These are phyloP conservation scores for Octopus bimaculoides DNA, from an alignment of 1,140 invertebrate species.

Conservation along the genomic window DNA sequence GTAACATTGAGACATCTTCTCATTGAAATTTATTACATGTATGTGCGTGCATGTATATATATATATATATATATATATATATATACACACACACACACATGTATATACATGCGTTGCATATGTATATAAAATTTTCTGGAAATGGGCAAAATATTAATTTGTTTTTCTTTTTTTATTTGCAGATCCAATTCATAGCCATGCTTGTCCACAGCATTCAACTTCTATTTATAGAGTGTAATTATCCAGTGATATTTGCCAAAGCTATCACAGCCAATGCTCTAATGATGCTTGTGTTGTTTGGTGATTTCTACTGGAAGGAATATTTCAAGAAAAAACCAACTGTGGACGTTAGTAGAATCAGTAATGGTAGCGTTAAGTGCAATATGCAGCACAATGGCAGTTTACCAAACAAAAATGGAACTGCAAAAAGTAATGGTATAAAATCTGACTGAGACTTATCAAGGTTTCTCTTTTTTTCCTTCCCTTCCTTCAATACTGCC, in stretches of 20 bases:
- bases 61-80: not conserved
- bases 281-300: constrained; percentile 90
- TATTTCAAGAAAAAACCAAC: constrained; percentile 58
- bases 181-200: constrained; percentile 78
- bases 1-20: not conserved
- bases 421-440: too few relatives aligned
- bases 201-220: constrained; percentile 87
- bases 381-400: too few relatives aligned
- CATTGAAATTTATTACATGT: not conserved
- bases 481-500: too few relatives aligned
- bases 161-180: constrained; percentile 35
- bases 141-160: not conserved
- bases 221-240: constrained; percentile 88
- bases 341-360: too few relatives aligned
- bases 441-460: too few relatives aligned
- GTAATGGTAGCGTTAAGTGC: too few relatives aligned
- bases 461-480: too few relatives aligned
- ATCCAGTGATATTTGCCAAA: constrained; percentile 85
- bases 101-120: not conserved
- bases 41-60: not conserved
- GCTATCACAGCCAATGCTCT: constrained; percentile 93
- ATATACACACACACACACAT: not conserved
- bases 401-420: too few relatives aligned
- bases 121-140: not conserved
- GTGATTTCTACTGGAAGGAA: constrained; percentile 84